Base-by-base conservation (phyloP, 2,888 invertebrate species). In the Myopa tessellatipennis region DNA sequence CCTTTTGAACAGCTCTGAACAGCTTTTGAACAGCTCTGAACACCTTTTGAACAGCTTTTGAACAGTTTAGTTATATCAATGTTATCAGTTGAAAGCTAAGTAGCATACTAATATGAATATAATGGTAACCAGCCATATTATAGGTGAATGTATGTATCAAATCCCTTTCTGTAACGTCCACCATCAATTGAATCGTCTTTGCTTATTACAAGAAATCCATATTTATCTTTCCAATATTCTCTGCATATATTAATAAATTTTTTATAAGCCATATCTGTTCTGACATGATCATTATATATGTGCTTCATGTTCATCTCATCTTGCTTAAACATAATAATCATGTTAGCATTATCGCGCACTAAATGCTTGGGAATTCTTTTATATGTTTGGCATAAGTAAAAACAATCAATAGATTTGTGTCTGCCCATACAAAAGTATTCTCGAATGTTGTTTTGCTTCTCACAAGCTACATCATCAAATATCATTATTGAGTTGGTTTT, bases 271-370 rank as follows among this genome's bases (percentile, higher is more conserved):
- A 79, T 75, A 75, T 72, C 72, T 8, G 52, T 45, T n/a, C 26
- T 10, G 40, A 79, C 74, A 45, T 74, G 76, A 77, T 78, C 60
- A 63, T 65, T 70, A 34, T 45, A 45, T 45, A 78, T 78, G 70
- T 77, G 68, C 63, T 82, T 83, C 60, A 88, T 78, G 82, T 88
- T 88, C 58, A 81, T 79, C 70, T 83, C 83, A 82, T 89, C 87
- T 81, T 87, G 87, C 78, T 85, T 85, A 78, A 88, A 88, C 4
- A 87, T n/a, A 26, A 88, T 79, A 16, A 88, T 55, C 14, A 87
- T 80, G 79, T 88, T 88, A 7, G 83, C 79, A 81, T 88, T 88
- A 79, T 88, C 87, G 36, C 87, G 78, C 55, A 81, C 77, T 38
- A 88, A 81, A 78, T 87, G 86, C 81, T 88, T 88, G 5, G 86